Percentiles rank a stretch among this genome's conserved stretches.
These are phyloP conservation scores for Sitta europaea DNA, from an alignment of 2,113 vertebrate species.

Conservation along the genomic window DNA sequence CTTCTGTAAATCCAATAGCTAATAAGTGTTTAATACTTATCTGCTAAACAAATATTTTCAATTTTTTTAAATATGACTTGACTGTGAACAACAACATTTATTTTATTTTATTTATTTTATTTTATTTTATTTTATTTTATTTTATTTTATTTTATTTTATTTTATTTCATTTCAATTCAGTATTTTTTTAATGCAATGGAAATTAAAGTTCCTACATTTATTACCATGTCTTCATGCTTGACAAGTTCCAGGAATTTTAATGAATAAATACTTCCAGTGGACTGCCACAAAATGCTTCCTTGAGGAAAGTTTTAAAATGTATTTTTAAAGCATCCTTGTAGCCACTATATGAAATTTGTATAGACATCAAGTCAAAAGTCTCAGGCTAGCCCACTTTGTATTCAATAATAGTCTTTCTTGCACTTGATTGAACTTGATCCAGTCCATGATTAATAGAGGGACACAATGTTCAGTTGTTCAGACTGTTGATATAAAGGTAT, in stretches of 20 bases:
- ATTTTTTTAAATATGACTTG: neutral
- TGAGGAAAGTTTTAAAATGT: conserved; percentile 72
- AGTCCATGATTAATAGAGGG: neutral
- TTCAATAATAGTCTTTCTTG: neutral
- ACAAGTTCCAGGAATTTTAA: conserved; percentile 72
- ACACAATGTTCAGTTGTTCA: neutral
- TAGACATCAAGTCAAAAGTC: neutral
- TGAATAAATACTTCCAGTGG: conserved; percentile 80
- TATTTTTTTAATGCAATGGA: conserved; percentile 79
- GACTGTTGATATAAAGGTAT: neutral
- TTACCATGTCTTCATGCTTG: conserved; percentile 75
- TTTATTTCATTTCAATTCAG: conserved; percentile 70
- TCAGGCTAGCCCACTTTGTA: neutral
- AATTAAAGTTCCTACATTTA: conserved; percentile 83
- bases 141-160: neutral
- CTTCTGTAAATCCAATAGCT: neutral
- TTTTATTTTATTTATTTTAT: conserved; percentile 14
- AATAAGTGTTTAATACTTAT: neutral
- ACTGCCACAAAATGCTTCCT: conserved; percentile 72
- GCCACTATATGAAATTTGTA: conserved; percentile 68
- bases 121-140: neutral
- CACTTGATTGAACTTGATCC: neutral
- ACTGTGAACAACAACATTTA: neutral
- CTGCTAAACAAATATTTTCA: neutral
- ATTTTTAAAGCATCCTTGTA: conserved; percentile 73